Conservation (phyloP, 2,113 vertebrate species). For the Tyto alba region DNA sequence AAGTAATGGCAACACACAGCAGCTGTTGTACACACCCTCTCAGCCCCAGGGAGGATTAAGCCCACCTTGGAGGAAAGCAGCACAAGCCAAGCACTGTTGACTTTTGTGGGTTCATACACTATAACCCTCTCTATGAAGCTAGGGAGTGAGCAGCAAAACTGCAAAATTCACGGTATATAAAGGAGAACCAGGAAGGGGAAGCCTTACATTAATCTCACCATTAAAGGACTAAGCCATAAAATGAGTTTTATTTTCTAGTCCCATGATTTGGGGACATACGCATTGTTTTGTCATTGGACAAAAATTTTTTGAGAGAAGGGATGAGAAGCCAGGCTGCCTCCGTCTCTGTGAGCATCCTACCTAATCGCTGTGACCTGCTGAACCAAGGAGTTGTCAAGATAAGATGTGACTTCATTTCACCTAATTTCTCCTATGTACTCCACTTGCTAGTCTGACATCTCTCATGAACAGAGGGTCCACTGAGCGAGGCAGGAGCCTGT, state of each 20-base stretch:
- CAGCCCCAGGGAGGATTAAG: background rate
- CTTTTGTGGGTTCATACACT: background rate
- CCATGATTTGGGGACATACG: background rate
- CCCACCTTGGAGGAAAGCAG: background rate
- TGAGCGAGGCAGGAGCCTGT: background rate
- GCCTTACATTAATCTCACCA: background rate
- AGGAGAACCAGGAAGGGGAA: background rate
- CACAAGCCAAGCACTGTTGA: background rate
- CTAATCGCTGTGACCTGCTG: background rate
- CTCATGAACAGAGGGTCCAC: background rate
- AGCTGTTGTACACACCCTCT: background rate
- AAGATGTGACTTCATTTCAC: background rate
- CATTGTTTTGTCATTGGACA: background rate
- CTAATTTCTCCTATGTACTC: background rate
- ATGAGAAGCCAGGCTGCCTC: background rate
- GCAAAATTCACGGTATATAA: background rate
- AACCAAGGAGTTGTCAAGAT: fast-evolving
- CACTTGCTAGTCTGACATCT: background rate
- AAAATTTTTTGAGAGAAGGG: background rate
- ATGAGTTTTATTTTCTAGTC: background rate
- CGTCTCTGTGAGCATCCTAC: background rate
- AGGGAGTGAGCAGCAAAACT: background rate
- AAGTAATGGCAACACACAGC: background rate
- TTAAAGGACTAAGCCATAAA: background rate
- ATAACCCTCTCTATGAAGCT: background rate